Evolutionary conservation across 2,888 invertebrate species (phyloP), one percentile per base, ranked within the genome.

Genomic region (Scaeva pyrastri): DNA sequence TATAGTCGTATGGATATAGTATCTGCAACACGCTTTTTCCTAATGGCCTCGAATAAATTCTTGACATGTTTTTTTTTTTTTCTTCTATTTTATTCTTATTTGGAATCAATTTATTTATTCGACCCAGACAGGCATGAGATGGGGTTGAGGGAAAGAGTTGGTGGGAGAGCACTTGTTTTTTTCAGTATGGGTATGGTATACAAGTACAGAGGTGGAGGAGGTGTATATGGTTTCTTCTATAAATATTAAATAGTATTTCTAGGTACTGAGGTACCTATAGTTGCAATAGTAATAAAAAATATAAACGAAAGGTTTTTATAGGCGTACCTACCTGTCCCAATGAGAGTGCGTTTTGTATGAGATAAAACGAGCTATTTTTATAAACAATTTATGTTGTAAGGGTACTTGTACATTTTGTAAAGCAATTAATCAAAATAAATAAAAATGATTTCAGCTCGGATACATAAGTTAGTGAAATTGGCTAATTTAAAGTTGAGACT

Each of bases 281-380:
- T 83, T 78, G 77, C 55, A 74, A 68, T 41, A 36, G 36, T 36
- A 56, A 78, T 83, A 83, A 83, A 52, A 82, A 74, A 43, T 62
- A 56, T 71, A 56, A 70, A 62, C 36, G 48, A 56, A 64, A 45
- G 21, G 36, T 58, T 39, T 36, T n/a, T n/a, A n/a, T 73, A 21
- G 16, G 58, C 56, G 56, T 50, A 31, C 58, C 62, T 78, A 78
- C 73, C 83, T 83, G 83, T 73, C 73, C 23, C 62, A 68, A 62
- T 70, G 19, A 23, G 52, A n/a, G n/a, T n/a, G n/a, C n/a, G n/a
- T n/a, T 16, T 0, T 3, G 8, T 60, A 19, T 2, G 7, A 21
- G 19, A 7, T 1, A 1, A 0, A 60, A 21, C 21, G 14, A 60
- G 19, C 21, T 60, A 39, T 60, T 60, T 39, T 26, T 52, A 21